Base-by-base conservation (phyloP, 2,888 invertebrate species). In the Anticlea derivata region DNA sequence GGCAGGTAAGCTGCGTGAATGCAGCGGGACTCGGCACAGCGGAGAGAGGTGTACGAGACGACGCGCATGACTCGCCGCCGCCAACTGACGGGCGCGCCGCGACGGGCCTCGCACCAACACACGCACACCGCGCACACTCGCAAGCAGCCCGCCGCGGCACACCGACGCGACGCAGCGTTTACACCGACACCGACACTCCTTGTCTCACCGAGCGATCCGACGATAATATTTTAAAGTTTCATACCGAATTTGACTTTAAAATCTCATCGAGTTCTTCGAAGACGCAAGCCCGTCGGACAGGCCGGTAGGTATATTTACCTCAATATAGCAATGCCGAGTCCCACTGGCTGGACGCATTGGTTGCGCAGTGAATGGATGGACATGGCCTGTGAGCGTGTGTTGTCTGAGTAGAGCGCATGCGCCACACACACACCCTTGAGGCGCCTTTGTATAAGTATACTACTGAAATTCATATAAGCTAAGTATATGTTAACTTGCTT, bases 61-160 rank as follows among this genome's bases (percentile, higher is more conserved):
- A 84, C 86, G 82, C 85, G 89, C 85, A 86, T 85, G 89, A 85
- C 85, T 87, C 80, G 86, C 84, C 80, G 85, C 82, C 87, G 87
- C 83, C 87, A 84, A 89, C 89, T 89, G 88, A 87, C 85, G 86
- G 84, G 82, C 86, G 86, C 85, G 83, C 85, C 83, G 84, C 83
- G 80, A 71, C 83, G 79, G 78, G 73, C 73, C 80, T 74, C 77
- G 72, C 77, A 85, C 86, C 75, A 81, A 75, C 84, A 85, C 83
- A 82, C 78, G 82, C 88, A 81, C 85, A 81, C 72, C 67, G 78
- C 83, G 81, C 83, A 78, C 80, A 78, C 79, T 75, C 72, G 70
- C 69, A 59, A 70, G 59, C 63, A 57, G 59, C 59, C 54, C 68
- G 62, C 61, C 62, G 51, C 63, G 65, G 65, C 63, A 73, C 76